These are phyloP conservation scores for Egretta garzetta DNA, from an alignment of 2,113 vertebrate species.

Conservation along the genomic window DNA sequence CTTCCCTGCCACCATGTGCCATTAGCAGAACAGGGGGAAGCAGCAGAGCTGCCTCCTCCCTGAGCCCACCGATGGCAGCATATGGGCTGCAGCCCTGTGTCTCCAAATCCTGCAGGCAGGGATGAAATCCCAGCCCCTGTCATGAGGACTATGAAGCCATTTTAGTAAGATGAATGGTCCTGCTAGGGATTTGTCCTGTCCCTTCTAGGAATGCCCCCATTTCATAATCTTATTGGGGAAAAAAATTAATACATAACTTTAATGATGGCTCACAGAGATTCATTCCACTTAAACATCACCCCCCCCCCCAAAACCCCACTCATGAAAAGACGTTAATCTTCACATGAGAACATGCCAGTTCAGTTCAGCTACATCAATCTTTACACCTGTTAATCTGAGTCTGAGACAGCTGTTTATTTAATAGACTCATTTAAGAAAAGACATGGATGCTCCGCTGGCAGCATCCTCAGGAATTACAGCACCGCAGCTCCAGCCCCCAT, in stretches of 20 bases:
- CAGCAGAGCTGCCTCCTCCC: background rate
- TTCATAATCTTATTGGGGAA: background rate
- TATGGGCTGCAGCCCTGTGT: accelerated
- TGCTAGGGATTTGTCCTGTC: background rate
- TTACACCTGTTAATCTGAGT: background rate
- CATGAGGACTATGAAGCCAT: background rate
- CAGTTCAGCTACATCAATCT: background rate
- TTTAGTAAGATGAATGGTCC: background rate
- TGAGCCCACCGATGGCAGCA: accelerated
- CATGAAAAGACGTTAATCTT: background rate
- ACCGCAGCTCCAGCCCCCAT: accelerated
- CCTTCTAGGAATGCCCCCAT: background rate
- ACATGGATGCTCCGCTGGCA: background rate
- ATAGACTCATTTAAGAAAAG: background rate
- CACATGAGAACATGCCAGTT: background rate
- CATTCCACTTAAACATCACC: background rate
- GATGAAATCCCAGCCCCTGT: background rate
- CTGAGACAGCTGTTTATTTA: background rate
- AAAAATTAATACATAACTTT: background rate
- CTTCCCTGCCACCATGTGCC: background rate
- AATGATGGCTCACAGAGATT: background rate
- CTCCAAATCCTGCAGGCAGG: background rate
- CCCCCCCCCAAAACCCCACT: background rate
- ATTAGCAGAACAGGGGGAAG: background rate
- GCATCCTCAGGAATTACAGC: background rate